Evolutionary conservation across 2,888 invertebrate species (phyloP), one percentile per base, ranked within the genome.

Genomic region (Incurvaria masculella): DNA sequence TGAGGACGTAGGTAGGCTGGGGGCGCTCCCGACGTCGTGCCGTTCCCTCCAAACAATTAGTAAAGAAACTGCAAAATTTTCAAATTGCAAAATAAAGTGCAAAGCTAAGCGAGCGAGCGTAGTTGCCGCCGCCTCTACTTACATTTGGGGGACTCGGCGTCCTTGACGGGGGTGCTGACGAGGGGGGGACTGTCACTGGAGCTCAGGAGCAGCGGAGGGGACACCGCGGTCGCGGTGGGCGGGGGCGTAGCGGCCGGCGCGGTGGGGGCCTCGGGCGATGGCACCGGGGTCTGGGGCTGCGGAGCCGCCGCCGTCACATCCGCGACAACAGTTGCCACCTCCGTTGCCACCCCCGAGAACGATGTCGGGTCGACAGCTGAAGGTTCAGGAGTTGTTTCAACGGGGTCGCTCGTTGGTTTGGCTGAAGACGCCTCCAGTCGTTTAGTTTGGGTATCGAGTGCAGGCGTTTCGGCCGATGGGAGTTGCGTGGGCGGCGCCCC

Each of bases 101-200:
- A 33, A 33, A 33, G 33, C 33, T 4, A 14, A 14, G 33, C 14
- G 33, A 11, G 33, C 14, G 33, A 6, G 4, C 23, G 23, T 23
- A 4, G 4, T 23, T 4, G 23, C 23, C 33, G 33, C 23, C 33
- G 33, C 8, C 11, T 49, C 53, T 70, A 76, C 78, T 78, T 59
- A 78, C 78, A 66, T 75, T 76, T 76, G 52, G 72, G 67, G 55
- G 65, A 19, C 58, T 62, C 50, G 55, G 59, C 49, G 69, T 74
- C 76, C 53, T 71, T 72, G 49, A 72, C 66, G 44, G 79, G 75
- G 11, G 76, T 75, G 56, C 65, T 61, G 46, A 68, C 75, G 47
- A 78, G 59, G 2, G 78, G 75, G 19, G 73, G 75, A 51, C 78
- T 76, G 53, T 76, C 76, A n/a, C 60, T 54, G 14, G 61, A 54